These are phyloP conservation scores for Brenthis hecate DNA, from an alignment of 2,888 invertebrate genomes.

Conservation along the genomic window DNA sequence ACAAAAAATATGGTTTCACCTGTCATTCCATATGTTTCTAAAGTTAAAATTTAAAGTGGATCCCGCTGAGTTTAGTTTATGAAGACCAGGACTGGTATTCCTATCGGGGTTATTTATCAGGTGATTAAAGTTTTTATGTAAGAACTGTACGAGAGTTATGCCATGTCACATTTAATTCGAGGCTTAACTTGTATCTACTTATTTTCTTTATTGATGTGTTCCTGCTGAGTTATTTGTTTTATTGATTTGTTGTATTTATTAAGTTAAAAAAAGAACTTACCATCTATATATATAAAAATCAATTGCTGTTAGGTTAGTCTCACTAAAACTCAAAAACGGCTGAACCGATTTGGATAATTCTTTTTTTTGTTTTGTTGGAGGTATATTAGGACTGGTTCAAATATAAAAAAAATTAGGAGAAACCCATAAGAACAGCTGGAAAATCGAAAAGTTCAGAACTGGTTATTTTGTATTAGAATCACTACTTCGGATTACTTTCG, in stretches of 20 bases:
- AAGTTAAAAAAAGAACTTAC: neutral
- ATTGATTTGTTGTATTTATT: neutral
- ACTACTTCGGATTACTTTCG: too few species aligned
- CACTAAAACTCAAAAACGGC: too few species aligned
- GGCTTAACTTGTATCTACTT: neutral
- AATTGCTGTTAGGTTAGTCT: too few species aligned
- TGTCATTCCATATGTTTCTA: conserved; percentile 38
- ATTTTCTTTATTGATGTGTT: conserved; percentile 2
- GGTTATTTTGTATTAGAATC: too few species aligned
- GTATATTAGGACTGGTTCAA: too few species aligned
- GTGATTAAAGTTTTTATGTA: conserved; percentile 27
- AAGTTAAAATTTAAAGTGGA: conserved; percentile 43
- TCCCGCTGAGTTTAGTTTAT: conserved; percentile 57
- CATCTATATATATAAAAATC: neutral
- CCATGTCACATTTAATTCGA: conserved; percentile 32
- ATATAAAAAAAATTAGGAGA: too few species aligned
- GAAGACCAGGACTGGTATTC: conserved; percentile 36
- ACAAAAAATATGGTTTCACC: conserved; percentile 30
- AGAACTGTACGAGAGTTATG: conserved; percentile 20
- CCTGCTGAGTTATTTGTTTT: conserved; percentile 1
- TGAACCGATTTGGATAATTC: too few species aligned
- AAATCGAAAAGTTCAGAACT: too few species aligned
- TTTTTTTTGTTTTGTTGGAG: too few species aligned
- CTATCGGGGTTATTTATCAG: conserved; percentile 28
- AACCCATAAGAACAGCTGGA: too few species aligned